phyloP scores from a whole-genome alignment of 2,888 invertebrate species.

The Catocala sponsa region DNA sequence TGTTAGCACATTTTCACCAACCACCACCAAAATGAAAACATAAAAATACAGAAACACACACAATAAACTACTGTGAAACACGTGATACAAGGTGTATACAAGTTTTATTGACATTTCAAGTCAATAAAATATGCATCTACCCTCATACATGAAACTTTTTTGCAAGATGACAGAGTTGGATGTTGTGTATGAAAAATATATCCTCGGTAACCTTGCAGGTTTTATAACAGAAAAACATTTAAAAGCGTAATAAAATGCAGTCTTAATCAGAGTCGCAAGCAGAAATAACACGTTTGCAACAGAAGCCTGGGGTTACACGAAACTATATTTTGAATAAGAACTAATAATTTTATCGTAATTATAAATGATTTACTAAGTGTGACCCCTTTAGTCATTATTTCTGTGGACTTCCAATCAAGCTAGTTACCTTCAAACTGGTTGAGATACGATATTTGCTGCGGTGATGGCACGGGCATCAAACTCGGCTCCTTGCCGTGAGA shows the following conservation, averaged over 20 bases:
- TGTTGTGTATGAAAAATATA: neutral
- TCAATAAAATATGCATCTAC: slow-evolving; percentile 37
- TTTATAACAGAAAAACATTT: slow-evolving; percentile 36
- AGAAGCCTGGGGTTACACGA: slow-evolving; percentile 58
- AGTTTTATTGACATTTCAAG: slow-evolving; percentile 11
- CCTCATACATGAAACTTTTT: slow-evolving; percentile 24
- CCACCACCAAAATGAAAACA: slow-evolving; percentile 77
- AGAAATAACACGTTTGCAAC: slow-evolving; percentile 46
- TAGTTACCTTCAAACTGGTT: slow-evolving; percentile 95
- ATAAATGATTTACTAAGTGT: slow-evolving; percentile 39
- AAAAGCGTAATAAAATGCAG: slow-evolving; percentile 49
- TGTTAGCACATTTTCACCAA: slow-evolving; percentile 89
- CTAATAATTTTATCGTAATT: neutral
- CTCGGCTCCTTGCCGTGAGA: slow-evolving; percentile 93
- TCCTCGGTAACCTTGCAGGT: slow-evolving; percentile 24
- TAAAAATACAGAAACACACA: slow-evolving; percentile 54
- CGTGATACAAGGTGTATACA: slow-evolving; percentile 32
- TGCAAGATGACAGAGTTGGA: slow-evolving; percentile 29
- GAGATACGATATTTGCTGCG: slow-evolving; percentile 98
- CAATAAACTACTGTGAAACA: slow-evolving; percentile 44
- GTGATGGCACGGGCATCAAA: slow-evolving; percentile 98
- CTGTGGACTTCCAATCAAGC: slow-evolving; percentile 63
- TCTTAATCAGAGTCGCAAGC: slow-evolving; percentile 46
- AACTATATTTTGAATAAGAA: slow-evolving; percentile 2
- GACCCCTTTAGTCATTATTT: slow-evolving; percentile 54